Base-by-base conservation (phyloP, 1,140 invertebrate species). In the Zaprionus kolodkinae region DNA sequence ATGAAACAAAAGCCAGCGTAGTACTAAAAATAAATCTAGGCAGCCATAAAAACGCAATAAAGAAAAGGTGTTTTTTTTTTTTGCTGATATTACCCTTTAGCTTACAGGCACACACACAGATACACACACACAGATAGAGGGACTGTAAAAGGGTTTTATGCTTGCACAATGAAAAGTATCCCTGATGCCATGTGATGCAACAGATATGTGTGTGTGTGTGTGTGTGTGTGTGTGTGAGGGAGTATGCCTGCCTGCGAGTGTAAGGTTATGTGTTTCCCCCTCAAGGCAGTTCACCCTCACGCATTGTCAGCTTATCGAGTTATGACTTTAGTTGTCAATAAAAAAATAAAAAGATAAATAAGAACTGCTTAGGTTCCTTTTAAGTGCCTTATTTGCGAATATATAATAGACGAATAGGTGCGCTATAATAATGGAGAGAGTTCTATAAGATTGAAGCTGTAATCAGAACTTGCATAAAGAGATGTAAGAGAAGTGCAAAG, bases 31-130 rank as follows among this genome's bases (percentile, higher is more conserved):
- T 78, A 88, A 75, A 81, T 78, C 78, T 82, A 84, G 66, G 80
- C 80, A 78, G 62, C 77, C 84, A 89, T 89, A 88, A 88, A 89
- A 88, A 69, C 88, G 81, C 68, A 80, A 88, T 88, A 88, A 87
- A 84, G 66, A 66, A 83, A 88, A 84, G 70, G 70, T 66, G 72
- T 65, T 66, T 21, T 21, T 21, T 70, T 66, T 48, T 40, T 17
- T 11, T 15, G 40, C 10, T 62, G 33, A 56, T 54, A 56, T 71
- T 63, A 61, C 66, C 70, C 65, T 72, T 57, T 64, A 61, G 50
- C 43, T 52, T 35, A 27, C 66, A 40, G 25, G 27, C 33, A 30
- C 40, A 30, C 45, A 30, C 40, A 30, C 45, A 38, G 30, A 59
- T 43, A 25, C 66, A 38, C 30, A 60, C 40, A 68, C 15, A 45